Conservation (phyloP, 2,888 invertebrate genomes). For the Ectobius pallidus region DNA sequence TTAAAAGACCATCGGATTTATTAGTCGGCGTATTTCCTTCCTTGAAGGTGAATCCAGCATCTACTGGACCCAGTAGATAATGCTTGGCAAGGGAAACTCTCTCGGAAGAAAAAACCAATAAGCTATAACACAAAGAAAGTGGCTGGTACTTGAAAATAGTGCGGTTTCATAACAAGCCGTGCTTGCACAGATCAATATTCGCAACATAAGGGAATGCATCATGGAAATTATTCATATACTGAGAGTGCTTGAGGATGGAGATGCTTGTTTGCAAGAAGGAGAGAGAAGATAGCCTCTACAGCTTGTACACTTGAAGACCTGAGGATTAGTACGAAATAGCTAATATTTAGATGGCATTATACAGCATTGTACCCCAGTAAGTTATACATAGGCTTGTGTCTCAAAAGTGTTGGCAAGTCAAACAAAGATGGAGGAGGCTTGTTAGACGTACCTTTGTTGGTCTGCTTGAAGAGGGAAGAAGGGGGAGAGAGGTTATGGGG, state of each 20-base stretch:
- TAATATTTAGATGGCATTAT: constrained; percentile 39
- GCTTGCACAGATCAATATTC: too few relatives aligned
- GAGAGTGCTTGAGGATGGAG: background rate
- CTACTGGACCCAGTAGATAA: too few relatives aligned
- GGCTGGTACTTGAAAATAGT: too few relatives aligned
- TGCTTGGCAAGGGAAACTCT: too few relatives aligned
- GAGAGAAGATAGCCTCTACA: background rate
- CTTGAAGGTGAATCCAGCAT: too few relatives aligned
- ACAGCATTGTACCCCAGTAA: constrained; percentile 20
- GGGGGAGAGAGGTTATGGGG: too few relatives aligned
- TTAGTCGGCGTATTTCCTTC: too few relatives aligned
- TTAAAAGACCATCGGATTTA: too few relatives aligned
- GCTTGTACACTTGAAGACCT: background rate
- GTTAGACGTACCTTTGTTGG: background rate
- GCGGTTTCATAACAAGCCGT: too few relatives aligned
- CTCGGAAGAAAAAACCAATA: too few relatives aligned
- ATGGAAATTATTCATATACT: background rate
- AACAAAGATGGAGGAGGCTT: background rate
- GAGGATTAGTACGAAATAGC: constrained; percentile 25
- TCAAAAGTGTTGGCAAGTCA: background rate
- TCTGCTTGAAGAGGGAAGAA: background rate
- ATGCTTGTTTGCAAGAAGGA: background rate
- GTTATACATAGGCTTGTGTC: background rate
- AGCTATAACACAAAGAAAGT: too few relatives aligned
- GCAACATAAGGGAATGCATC: too few relatives aligned